A percentile compares a stretch with the other conserved stretches of the same genome.
These are phyloP conservation scores for Anser brachyrhynchus DNA, from an alignment of 2,113 vertebrate genomes.

Conservation along the genomic window DNA sequence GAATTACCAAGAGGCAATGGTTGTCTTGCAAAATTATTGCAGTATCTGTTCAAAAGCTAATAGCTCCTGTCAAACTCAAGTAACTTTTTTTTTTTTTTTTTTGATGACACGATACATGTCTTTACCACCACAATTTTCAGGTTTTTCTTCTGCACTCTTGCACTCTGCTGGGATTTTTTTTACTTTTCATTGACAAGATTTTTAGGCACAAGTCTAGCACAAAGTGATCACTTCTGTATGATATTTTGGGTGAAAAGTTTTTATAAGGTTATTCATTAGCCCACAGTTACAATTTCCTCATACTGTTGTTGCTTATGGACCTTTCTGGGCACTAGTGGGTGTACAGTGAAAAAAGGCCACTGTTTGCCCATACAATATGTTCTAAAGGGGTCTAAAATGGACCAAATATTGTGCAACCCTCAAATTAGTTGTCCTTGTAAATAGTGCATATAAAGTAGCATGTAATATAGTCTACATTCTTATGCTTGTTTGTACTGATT, in stretches of 20 bases:
- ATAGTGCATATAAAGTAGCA: not conserved
- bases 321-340: not conserved
- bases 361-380: too few species aligned
- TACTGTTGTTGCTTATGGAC: accelerated
- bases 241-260: not conserved
- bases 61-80: not conserved
- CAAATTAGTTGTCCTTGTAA: not conserved
- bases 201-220: not conserved
- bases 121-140: not conserved
- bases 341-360: not conserved
- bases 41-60: not conserved
- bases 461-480: not conserved
- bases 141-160: not conserved
- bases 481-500: not conserved
- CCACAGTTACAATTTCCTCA: not conserved
- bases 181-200: not conserved
- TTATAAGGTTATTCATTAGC: not conserved
- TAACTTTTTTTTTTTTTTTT: not conserved
- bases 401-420: not conserved
- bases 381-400: not conserved
- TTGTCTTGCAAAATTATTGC: not conserved
- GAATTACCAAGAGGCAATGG: not conserved
- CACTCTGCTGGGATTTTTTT: accelerated
- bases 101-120: accelerated
- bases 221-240: not conserved